These are phyloP conservation scores for Euzophera pinguis DNA, from an alignment of 2,888 invertebrate genomes.

Conservation along the genomic window DNA sequence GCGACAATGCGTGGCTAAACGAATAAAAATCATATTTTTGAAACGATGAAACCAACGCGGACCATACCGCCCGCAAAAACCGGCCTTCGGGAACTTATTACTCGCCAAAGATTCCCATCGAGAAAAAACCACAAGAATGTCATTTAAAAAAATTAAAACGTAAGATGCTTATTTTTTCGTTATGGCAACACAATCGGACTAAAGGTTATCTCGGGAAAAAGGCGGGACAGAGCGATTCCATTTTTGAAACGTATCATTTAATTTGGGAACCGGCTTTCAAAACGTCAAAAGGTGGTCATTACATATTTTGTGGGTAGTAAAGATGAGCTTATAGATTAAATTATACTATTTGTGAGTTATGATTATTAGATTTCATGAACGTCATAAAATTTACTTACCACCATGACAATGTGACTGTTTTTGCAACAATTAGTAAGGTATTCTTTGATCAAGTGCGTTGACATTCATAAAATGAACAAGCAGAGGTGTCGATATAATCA, in stretches of 20 bases:
- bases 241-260: constrained; percentile 80
- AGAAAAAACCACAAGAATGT: constrained; percentile 78
- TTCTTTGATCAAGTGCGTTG: constrained; percentile 38
- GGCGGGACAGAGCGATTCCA: constrained; percentile 78
- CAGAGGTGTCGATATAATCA: constrained; percentile 58
- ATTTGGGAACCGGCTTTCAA: constrained; percentile 78
- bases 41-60: constrained; percentile 41
- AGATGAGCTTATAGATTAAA: constrained; percentile 56
- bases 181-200: constrained; percentile 73
- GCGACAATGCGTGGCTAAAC: constrained; percentile 51
- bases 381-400: background rate
- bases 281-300: constrained; percentile 79
- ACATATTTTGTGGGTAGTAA: constrained; percentile 70
- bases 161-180: constrained; percentile 71
- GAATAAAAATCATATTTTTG: constrained; percentile 45
- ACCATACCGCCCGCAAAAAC: constrained; percentile 65
- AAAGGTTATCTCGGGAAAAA: constrained; percentile 78
- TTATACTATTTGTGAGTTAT: constrained; percentile 52
- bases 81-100: constrained; percentile 59
- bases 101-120: constrained; percentile 65
- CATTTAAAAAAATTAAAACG: constrained; percentile 78
- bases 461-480: constrained; percentile 28
- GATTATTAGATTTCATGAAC: constrained; percentile 24
- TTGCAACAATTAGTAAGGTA: constrained; percentile 30
- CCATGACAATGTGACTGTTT: constrained; percentile 21